A percentile compares a stretch with the other conserved stretches of the same genome.
Evolutionary conservation across 2,888 invertebrate genomes (phyloP).

Genomic region (Crossocerus cetratus): DNA sequence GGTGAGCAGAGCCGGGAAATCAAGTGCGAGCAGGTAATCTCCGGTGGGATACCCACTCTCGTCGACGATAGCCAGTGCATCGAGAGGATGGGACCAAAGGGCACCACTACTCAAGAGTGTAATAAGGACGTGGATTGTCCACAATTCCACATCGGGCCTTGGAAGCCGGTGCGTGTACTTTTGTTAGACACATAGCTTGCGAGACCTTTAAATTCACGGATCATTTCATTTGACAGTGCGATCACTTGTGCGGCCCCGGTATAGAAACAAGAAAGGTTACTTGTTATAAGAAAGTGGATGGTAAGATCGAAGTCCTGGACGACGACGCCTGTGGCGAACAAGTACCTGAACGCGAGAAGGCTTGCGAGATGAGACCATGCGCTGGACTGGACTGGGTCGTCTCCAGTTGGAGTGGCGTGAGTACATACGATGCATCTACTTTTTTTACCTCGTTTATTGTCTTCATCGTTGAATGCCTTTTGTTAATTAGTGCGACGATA

Average conservation of each 20-base stretch:
- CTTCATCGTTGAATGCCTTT: neutral
- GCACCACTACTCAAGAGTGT: constrained; percentile 84
- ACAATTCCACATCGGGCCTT: constrained; percentile 91
- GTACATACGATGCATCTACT: constrained; percentile 63
- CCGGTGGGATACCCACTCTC: constrained; percentile 84
- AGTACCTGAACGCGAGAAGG: constrained; percentile 84
- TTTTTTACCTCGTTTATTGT: too few species aligned
- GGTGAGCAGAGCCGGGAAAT: constrained; percentile 85
- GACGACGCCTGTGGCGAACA: constrained; percentile 83
- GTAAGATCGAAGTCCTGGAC: constrained; percentile 82
- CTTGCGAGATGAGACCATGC: constrained; percentile 89
- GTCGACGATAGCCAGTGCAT: constrained; percentile 88
- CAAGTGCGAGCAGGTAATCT: constrained; percentile 88
- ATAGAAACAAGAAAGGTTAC: constrained; percentile 88
- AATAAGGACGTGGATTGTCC: constrained; percentile 89
- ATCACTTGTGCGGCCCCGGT: constrained; percentile 94
- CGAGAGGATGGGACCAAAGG: constrained; percentile 83
- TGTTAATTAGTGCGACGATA: constrained; percentile 84
- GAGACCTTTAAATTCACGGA: neutral
- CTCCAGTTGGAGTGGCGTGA: constrained; percentile 93
- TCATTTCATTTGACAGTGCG: constrained; percentile 81
- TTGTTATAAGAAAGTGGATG: constrained; percentile 84
- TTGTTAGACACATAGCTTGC: neutral
- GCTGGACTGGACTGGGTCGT: constrained; percentile 95
- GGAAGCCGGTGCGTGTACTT: constrained; percentile 87